phyloP scores from a whole-genome alignment of 2,113 vertebrate species.

The Rhinoderma darwinii region DNA sequence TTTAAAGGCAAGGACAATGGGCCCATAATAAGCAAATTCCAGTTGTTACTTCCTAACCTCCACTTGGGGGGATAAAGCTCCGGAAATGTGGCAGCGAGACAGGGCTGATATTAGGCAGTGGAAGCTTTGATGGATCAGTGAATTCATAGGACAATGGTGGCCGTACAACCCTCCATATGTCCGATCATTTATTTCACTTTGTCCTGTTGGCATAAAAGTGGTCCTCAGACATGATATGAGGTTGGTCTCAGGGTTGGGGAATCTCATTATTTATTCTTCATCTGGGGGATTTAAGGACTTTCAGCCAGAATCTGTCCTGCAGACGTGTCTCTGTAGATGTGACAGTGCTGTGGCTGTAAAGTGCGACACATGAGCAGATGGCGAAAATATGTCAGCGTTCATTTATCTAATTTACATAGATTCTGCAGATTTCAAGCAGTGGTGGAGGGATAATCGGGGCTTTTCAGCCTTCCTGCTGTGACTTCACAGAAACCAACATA shows the following conservation, averaged over 20 bases:
- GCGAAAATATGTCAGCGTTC: not conserved
- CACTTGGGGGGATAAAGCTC: no score
- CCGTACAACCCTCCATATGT: not conserved
- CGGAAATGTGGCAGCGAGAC: not conserved
- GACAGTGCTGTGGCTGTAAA: not conserved
- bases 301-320: not conserved
- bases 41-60: not conserved
- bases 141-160: not conserved
- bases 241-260: not conserved
- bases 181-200: not conserved
- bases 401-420: slow-evolving; percentile 26
- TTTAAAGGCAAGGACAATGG: not conserved
- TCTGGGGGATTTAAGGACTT: not conserved
- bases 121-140: not conserved
- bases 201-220: no score
- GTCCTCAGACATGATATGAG: no score
- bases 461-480: not conserved
- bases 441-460: not conserved
- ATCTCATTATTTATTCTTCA: not conserved
- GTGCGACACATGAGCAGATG: not conserved
- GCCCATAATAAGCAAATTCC: not conserved
- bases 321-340: not conserved
- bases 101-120: not conserved
- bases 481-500: not conserved
- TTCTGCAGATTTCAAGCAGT: not conserved